These are phyloP conservation scores for Leucophenga maculata DNA, from an alignment of 2,888 invertebrate genomes.

Conservation along the genomic window DNA sequence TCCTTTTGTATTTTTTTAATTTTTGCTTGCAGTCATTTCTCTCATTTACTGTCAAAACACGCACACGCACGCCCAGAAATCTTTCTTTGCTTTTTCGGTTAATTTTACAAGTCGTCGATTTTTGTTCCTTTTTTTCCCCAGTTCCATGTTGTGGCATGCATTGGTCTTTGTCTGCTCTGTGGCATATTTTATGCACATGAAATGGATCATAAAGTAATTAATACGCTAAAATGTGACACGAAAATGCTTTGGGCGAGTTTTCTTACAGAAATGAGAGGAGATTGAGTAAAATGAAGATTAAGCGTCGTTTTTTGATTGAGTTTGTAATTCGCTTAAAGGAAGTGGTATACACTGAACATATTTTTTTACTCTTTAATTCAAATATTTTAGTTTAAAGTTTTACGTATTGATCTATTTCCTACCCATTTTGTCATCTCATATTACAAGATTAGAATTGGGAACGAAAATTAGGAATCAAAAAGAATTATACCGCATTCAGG, in stretches of 20 bases:
- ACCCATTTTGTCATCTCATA: too few relatives aligned
- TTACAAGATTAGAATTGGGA: too few relatives aligned
- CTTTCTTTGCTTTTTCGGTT: not conserved
- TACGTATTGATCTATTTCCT: too few relatives aligned
- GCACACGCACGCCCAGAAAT: conserved; percentile 28
- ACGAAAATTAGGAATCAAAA: too few relatives aligned
- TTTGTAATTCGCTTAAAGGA: not conserved
- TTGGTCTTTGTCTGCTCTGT: conserved; percentile 8
- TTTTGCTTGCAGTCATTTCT: conserved; percentile 17
- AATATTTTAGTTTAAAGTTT: too few relatives aligned
- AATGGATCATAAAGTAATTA: conserved; percentile 68
- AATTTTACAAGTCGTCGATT: not conserved
- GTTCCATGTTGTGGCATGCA: conserved; percentile 8
- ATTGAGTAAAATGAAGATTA: conserved; percentile 7
- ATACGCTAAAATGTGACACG: conserved; percentile 69
- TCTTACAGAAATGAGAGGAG: conserved; percentile 33
- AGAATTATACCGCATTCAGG: too few relatives aligned
- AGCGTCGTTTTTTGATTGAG: conserved; percentile 1
- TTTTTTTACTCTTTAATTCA: too few relatives aligned
- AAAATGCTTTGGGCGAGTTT: conserved; percentile 59
- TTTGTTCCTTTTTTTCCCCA: not conserved
- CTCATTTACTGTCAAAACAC: conserved; percentile 31
- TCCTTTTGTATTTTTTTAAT: conserved; percentile 25
- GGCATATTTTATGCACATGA: conserved; percentile 60
- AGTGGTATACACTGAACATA: not conserved